Percentiles rank a stretch among this genome's conserved stretches.
These are phyloP conservation scores for Periophthalmus magnuspinnatus DNA, from an alignment of 2,797 vertebrate genomes.

Conservation along the genomic window DNA sequence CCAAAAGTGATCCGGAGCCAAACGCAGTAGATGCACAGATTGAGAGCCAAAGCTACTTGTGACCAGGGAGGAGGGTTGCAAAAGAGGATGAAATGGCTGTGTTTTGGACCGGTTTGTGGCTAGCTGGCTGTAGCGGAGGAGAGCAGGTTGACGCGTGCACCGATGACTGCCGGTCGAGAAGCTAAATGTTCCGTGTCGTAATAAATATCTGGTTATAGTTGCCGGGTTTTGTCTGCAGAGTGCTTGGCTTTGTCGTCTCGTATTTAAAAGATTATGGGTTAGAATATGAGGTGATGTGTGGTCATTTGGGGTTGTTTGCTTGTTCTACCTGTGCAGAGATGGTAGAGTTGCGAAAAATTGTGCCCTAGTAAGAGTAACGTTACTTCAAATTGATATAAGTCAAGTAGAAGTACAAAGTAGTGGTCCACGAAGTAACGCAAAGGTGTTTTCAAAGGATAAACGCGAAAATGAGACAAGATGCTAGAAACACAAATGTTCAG, in stretches of 20 bases:
- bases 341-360: too few species aligned
- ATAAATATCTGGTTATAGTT: neutral
- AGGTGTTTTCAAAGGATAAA: too few species aligned
- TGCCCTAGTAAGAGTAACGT: too few species aligned
- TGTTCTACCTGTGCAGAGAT: too few species aligned
- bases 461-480: too few species aligned
- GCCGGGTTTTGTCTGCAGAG: neutral
- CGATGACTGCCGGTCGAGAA: conserved; percentile 27
- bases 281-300: too few species aligned
- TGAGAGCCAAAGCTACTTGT: conserved; percentile 26
- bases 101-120: conserved; percentile 36
- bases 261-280: neutral
- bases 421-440: too few species aligned
- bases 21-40: conserved; percentile 21
- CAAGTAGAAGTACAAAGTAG: too few species aligned
- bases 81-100: conserved; percentile 28
- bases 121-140: conserved; percentile 3
- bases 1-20: conserved; percentile 52
- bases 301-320: too few species aligned
- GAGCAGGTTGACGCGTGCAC: conserved; percentile 35
- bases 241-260: neutral
- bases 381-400: too few species aligned
- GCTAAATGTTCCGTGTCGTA: conserved; percentile 42
- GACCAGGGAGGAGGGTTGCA: conserved; percentile 38
- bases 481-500: too few species aligned